These are phyloP conservation scores for Phalloptychus januarius DNA, from an alignment of 2,797 vertebrate species.

Conservation along the genomic window DNA sequence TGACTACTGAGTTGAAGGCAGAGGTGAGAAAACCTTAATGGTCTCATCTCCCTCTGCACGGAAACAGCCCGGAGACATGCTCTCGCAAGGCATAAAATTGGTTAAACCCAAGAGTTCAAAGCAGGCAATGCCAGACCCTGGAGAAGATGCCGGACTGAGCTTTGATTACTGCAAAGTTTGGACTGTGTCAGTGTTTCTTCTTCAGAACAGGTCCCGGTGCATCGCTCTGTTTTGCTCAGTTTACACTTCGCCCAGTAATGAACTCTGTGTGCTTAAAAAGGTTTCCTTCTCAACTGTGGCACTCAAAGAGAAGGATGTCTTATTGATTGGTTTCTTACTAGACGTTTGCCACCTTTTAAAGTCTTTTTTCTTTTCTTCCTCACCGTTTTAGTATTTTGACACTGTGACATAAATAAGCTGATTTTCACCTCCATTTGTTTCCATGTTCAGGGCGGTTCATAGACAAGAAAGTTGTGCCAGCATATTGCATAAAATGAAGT, in stretches of 20 bases:
- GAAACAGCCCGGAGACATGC: conserved; percentile 34
- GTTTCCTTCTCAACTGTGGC: not conserved
- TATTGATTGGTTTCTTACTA: not conserved
- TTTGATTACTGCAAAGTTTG: conserved; percentile 3
- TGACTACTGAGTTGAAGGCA: conserved; percentile 15
- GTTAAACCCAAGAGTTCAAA: conserved; percentile 32
- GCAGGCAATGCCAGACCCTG: conserved; percentile 1
- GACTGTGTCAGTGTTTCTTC: conserved; percentile 5
- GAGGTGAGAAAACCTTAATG: conserved; percentile 38
- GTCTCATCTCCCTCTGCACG: conserved; percentile 9
- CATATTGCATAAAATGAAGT: not conserved
- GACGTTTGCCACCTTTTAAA: not conserved
- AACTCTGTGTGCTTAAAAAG: not conserved
- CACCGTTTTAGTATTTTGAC: not conserved
- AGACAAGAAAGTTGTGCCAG: not conserved
- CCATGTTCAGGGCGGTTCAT: not conserved
- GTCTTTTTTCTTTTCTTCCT: not conserved
- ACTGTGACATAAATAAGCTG: not conserved
- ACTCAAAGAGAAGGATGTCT: not conserved
- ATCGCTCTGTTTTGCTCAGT: not conserved
- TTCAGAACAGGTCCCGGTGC: not conserved
- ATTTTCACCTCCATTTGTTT: not conserved
- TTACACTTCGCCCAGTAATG: not conserved
- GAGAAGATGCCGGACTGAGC: conserved; percentile 2
- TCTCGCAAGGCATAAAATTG: conserved; percentile 24